These are phyloP conservation scores for Pseudopleuronectes americanus DNA, from an alignment of 2,797 vertebrate genomes.

Conservation along the genomic window DNA sequence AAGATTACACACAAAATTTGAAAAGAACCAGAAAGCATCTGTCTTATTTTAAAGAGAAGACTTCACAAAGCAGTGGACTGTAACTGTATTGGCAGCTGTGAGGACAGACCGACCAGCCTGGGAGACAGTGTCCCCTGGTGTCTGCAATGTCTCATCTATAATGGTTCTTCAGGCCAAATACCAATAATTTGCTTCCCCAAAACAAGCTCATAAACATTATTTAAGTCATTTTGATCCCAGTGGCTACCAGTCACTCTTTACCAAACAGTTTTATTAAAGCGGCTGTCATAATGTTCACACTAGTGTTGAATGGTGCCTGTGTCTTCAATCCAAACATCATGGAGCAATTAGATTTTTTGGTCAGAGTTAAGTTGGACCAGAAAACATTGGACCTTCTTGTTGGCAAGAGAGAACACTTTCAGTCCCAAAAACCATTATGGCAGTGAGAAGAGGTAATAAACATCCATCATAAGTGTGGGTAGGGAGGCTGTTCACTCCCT, in stretches of 20 bases:
- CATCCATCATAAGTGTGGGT: conserved; percentile 45
- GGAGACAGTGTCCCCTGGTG: conserved; percentile 87
- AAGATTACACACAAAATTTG: not conserved
- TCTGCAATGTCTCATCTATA: conserved; percentile 65
- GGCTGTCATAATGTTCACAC: conserved; percentile 48
- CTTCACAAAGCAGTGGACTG: conserved; percentile 14
- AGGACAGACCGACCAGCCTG: conserved; percentile 65
- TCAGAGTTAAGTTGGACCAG: conserved; percentile 45
- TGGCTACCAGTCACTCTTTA: conserved; percentile 50
- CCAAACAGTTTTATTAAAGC: conserved; percentile 46
- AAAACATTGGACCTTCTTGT: conserved; percentile 54
- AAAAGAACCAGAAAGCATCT: not conserved
- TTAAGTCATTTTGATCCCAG: conserved; percentile 45
- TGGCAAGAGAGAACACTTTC: conserved; percentile 42
- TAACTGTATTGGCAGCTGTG: conserved; percentile 35
- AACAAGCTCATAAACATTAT: conserved; percentile 48
- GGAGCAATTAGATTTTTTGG: conserved; percentile 59
- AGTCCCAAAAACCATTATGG: conserved; percentile 60
- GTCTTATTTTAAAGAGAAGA: conserved; percentile 2
- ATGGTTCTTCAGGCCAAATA: conserved; percentile 54
- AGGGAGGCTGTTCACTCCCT: conserved; percentile 11
- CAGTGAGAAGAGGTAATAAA: conserved; percentile 50
- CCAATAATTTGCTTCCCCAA: conserved; percentile 38
- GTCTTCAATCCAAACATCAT: conserved; percentile 71
- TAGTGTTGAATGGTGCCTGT: conserved; percentile 63